Conservation (phyloP, 2,113 vertebrate genomes). For the Athene noctua region DNA sequence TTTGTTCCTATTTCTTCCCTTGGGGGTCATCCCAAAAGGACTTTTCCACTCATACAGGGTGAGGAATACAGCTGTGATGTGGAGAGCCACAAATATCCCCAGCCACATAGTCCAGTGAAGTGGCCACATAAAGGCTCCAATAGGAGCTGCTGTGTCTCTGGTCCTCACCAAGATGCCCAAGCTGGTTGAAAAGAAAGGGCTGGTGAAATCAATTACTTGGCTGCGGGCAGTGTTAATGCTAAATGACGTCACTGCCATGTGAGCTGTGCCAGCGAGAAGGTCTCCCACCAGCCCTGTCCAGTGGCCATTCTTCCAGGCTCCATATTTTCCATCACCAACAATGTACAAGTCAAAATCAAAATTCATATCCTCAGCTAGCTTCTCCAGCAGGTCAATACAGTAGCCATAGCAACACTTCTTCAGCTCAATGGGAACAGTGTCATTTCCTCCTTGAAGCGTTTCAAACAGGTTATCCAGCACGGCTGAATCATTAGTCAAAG, state of each 20-base stretch:
- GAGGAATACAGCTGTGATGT: conserved; percentile 84
- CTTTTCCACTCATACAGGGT: conserved; percentile 87
- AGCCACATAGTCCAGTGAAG: conserved; percentile 89
- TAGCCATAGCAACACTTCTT: conserved; percentile 87
- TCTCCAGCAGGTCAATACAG: conserved; percentile 83
- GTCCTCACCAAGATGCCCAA: conserved; percentile 84
- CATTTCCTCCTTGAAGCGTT: conserved; percentile 85
- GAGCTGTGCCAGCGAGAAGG: conserved; percentile 79
- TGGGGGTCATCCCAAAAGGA: conserved; percentile 85
- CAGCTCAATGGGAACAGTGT: conserved; percentile 73
- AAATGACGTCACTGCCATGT: conserved; percentile 85
- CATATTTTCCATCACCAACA: conserved; percentile 85
- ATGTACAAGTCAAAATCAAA: conserved; percentile 86
- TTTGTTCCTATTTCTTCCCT: conserved; percentile 80
- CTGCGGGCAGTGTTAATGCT: conserved; percentile 86
- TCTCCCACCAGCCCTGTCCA: conserved; percentile 86
- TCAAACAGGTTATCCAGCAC: conserved; percentile 85
- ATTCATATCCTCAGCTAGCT: conserved; percentile 83
- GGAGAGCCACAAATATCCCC: conserved; percentile 85
- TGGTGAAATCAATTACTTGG: conserved; percentile 85
- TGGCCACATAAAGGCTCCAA: conserved; percentile 88
- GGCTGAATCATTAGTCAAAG: conserved; percentile 85
- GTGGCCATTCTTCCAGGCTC: conserved; percentile 81
- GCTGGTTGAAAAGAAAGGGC: conserved; percentile 86
- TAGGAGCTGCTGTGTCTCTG: conserved; percentile 83